Evolutionary conservation across 1,140 invertebrate genomes (phyloP), one percentile per base, ranked within the genome.

Genomic region (Bombyx mori): DNA sequence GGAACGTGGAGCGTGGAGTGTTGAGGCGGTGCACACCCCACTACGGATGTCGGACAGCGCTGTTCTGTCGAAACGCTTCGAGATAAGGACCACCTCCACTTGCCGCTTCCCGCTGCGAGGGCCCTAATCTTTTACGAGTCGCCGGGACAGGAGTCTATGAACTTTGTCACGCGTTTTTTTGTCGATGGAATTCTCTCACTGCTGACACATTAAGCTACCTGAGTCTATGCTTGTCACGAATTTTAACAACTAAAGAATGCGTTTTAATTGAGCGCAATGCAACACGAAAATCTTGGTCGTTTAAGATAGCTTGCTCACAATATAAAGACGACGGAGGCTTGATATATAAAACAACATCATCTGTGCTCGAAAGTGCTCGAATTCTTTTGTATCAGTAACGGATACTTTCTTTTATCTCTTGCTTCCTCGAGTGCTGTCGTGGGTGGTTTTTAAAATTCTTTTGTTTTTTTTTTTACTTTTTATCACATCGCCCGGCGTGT

Each of bases 61-160:
- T 35, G 53, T 59, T 60, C 71, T 76, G 76, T 76, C 62, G 71
- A 75, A 79, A 76, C 26, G 26, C 73, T 60, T 62, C 62, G 63
- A 75, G 80, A 83, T 83, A 83, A 83, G 80, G 75, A 76, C 75
- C 73, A 71, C 67, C 69, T 61, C 69, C 64, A 71, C 63, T 71
- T 58, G 51, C 62, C 58, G 62, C 65, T 63, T 68, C 64, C 66
- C 75, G 73, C 71, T 66, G 61, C 63, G 68, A 71, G 58, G 69
- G 66, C 73, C 75, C 73, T 79, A 78, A 81, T 77, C 75, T 73
- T 75, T 78, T 72, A 60, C 60, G 61, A 44, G 60, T 47, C 26
- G 26, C 26, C 56, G 63, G 62, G 62, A 67, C 43, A 62, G 56
- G 66, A 71, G 68, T 67, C 71, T 71, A 77, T 65, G 68, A 77